phyloP scores from a whole-genome alignment of 2,113 vertebrate genomes.

The Thalassoma bifasciatum region DNA sequence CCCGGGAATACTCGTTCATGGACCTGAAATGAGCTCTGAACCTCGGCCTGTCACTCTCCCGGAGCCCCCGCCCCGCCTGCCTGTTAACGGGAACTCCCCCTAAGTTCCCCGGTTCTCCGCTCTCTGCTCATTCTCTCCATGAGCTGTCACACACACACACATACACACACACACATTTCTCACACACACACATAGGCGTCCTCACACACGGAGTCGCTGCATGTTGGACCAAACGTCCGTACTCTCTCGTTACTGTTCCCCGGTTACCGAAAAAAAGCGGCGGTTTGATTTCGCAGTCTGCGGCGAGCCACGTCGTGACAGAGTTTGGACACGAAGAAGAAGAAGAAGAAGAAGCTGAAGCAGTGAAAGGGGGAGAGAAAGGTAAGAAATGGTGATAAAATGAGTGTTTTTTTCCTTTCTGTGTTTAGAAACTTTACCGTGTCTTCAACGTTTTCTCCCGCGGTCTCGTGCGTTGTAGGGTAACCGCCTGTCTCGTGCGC shows the following conservation, averaged over 20 bases:
- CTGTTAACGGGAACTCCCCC: constrained; percentile 77
- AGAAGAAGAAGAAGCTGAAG: constrained; percentile 35
- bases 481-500: not conserved
- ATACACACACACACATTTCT: constrained; percentile 4
- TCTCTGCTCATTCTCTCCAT: constrained; percentile 71
- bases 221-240: constrained; percentile 35
- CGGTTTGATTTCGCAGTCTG: constrained; percentile 47
- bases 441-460: not conserved
- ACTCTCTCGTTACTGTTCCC: constrained; percentile 1
- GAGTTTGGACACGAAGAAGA: constrained; percentile 60
- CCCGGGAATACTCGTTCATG: too few relatives aligned
- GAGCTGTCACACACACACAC: constrained; percentile 68
- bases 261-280: constrained; percentile 45
- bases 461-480: not conserved
- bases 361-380: constrained; percentile 12
- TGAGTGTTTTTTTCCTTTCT: not conserved
- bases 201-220: constrained; percentile 37
- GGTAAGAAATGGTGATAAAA: constrained; percentile 58
- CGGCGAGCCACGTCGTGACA: constrained; percentile 72
- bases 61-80: constrained; percentile 71
- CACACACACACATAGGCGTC: not conserved
- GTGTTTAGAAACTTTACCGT: constrained; percentile 55
- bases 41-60: constrained; percentile 56
- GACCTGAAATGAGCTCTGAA: not conserved
- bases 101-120: constrained; percentile 70